These are phyloP conservation scores for Zosterops hypoxanthus DNA, from an alignment of 2,113 vertebrate genomes.

Conservation along the genomic window DNA sequence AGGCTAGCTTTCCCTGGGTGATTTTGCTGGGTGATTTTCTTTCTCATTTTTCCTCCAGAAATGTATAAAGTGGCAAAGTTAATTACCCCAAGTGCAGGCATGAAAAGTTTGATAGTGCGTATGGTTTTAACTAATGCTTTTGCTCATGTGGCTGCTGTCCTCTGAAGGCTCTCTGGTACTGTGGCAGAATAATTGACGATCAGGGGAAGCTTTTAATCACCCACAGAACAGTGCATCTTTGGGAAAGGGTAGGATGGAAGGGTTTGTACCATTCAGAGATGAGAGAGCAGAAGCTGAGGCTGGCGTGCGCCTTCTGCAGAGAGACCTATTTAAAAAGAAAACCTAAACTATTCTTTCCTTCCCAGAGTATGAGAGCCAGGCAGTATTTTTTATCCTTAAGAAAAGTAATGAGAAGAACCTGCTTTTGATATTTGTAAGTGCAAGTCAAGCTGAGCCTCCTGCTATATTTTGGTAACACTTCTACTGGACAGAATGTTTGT, in stretches of 20 bases:
- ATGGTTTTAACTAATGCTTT: background rate
- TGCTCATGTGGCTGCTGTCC: background rate
- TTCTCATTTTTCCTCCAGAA: background rate
- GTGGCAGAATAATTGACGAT: conserved; percentile 19
- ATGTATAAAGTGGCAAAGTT: conserved; percentile 11
- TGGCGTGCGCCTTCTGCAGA: fast-evolving
- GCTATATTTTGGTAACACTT: conserved; percentile 55
- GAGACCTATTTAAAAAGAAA: background rate
- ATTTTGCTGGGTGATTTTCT: background rate
- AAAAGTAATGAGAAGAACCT: background rate
- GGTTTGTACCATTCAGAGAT: background rate
- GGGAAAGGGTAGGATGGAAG: background rate
- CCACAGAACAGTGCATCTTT: background rate
- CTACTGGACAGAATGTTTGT: conserved; percentile 31
- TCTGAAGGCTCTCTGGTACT: conserved; percentile 28
- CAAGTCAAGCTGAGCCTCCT: conserved; percentile 20
- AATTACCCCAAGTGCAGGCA: background rate
- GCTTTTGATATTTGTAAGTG: conserved; percentile 18
- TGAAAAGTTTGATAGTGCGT: background rate
- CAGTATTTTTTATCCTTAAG: background rate
- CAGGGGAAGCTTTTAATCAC: conserved; percentile 30
- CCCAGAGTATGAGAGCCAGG: background rate
- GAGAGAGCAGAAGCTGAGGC: background rate
- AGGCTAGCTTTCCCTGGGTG: background rate
- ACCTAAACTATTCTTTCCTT: background rate